phyloP scores from a whole-genome alignment of 1,140 invertebrate genomes.

The Glossosoma conforme region DNA sequence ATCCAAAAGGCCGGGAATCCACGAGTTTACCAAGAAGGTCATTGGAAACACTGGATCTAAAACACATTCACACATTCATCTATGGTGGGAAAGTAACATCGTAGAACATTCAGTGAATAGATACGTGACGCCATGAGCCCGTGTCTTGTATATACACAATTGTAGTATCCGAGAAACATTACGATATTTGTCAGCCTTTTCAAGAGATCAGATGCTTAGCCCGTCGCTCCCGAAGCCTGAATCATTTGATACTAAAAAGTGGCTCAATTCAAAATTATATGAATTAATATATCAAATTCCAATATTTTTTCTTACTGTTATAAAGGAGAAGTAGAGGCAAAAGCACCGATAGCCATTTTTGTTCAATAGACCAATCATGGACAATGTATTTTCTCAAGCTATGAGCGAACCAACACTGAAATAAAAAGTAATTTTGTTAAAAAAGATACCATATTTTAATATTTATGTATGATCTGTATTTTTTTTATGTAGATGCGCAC shows the following conservation, averaged over 20 bases:
- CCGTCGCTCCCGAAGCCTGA: too few species aligned
- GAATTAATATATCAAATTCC: too few species aligned
- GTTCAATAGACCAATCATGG: conserved; percentile 95
- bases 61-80: conserved; percentile 25
- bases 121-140: too few species aligned
- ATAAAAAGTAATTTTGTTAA: conserved; percentile 30
- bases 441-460: neutral
- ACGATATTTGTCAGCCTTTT: too few species aligned
- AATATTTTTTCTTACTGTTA: conserved; percentile 67
- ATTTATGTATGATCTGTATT: conserved; percentile 14
- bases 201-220: too few species aligned
- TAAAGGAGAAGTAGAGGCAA: conserved; percentile 87
- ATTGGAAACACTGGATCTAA: conserved; percentile 91
- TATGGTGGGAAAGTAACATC: neutral
- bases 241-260: neutral
- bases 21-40: conserved; percentile 83
- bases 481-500: conserved; percentile 63
- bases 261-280: conserved; percentile 4
- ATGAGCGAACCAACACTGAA: conserved; percentile 89
- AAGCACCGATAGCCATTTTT: conserved; percentile 91
- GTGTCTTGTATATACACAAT: too few species aligned
- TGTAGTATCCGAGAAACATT: too few species aligned
- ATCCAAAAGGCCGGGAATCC: conserved; percentile 87
- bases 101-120: too few species aligned
- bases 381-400: conserved; percentile 81